Evolutionary conservation across 92 coral and sea anemone species (phyloP), one percentile per base, ranked within the genome.

Genomic region (Nematostella vectensis): DNA sequence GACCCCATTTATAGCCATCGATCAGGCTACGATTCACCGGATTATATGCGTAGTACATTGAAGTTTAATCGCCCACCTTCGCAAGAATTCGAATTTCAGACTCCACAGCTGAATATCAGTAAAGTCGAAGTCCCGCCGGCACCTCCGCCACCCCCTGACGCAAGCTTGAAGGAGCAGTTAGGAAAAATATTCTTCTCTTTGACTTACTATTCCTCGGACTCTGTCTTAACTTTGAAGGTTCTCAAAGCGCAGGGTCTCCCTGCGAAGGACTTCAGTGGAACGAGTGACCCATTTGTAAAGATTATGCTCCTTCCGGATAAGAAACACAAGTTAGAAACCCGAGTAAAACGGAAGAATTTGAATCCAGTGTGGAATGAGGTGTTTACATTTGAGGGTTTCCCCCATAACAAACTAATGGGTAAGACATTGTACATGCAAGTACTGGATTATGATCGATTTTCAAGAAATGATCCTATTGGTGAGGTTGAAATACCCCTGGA

Each of bases 341-440:
- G 99, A 52, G 83, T 93, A 11, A 93, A 87, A 30, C 40, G 99
- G 30, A 86, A 93, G 50, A 93, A 87, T 31, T 76, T 93, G 28
- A 87, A 82, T 63, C 99, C 99, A 8, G 78, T 83, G 8, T 93
- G 99, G 99, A 93, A 93, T 44, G 99, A 93, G 54, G 82, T 87
- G 19, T 93, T 93, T 53, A 73, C 91, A 0, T 93, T 93, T 49
- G 96, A 86, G 59, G 99, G 99, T 0, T 93, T 82, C 18, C 88
- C 99, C 1, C 86, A 93, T 45, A 82, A 75, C 65, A 93, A 93
- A 59, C 57, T 93, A 48, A 71, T 93, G 60, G 78, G 78, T 8
- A 69, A 88, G 45, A 81, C 96, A 39, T 64, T 93, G 16, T 93
- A 78, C 36, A 47, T 93, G 66, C 96, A 93, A 75, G 99, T 93